Evolutionary conservation across 2,113 vertebrate genomes (phyloP).

Genomic region (Apodemus sylvaticus): DNA sequence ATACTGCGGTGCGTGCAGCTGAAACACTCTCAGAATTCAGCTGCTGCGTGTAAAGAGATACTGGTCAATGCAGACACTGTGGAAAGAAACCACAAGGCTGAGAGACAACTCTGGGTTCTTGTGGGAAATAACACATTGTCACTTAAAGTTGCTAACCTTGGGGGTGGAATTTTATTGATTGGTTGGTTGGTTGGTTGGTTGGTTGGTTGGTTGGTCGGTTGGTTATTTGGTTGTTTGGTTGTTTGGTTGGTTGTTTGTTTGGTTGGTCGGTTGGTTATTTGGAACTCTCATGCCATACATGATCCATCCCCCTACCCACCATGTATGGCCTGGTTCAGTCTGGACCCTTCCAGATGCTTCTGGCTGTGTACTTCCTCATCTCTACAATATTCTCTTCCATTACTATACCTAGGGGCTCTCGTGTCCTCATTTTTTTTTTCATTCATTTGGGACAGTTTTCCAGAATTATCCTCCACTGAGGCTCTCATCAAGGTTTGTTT

Average conservation of each 20-base stretch:
- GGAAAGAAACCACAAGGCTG: not conserved
- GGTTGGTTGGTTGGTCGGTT: not conserved
- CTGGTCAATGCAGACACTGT: too few relatives aligned
- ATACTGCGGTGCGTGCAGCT: not conserved
- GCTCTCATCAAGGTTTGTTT: not conserved
- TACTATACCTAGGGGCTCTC: not conserved
- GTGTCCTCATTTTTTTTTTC: not conserved
- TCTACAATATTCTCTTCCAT: not conserved
- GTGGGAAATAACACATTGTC: not conserved
- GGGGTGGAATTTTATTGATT: not conserved
- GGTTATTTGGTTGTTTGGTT: too few relatives aligned
- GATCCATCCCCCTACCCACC: not conserved
- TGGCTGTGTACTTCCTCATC: not conserved
- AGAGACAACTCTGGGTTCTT: not conserved
- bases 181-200: not conserved
- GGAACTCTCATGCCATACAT: not conserved
- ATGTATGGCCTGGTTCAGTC: not conserved
- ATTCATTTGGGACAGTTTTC: not conserved
- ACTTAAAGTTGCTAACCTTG: not conserved
- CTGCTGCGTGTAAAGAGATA: not conserved
- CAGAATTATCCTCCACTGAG: not conserved
- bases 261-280: not conserved
- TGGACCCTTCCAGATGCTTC: not conserved
- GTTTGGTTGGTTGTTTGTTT: not conserved
- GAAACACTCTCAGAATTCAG: not conserved